Evolutionary conservation across 2,888 invertebrate genomes (phyloP), one percentile per base, ranked within the genome.

Genomic region (Andrena camellia): DNA sequence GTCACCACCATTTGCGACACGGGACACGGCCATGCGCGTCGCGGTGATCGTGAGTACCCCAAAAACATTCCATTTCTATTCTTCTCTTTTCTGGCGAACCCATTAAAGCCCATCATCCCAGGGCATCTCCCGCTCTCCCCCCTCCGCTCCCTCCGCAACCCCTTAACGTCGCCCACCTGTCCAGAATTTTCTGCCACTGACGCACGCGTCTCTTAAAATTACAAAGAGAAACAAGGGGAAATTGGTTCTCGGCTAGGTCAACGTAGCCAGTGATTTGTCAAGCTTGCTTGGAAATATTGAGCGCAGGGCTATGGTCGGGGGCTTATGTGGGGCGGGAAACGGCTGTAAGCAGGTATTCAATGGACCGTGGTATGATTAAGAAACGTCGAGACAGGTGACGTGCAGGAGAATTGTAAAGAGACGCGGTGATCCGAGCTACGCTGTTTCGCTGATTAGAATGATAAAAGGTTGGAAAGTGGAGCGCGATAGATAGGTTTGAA

Each of bases 1-100:
- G 92, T 89, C 88, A 67, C 83, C 83, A 90, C 83, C 86, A 85
- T 88, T 84, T 87, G 72, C 80, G 73, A 83, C 86, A 85, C 72
- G 71, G 75, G 85, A 84, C 70, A 88, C 80, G 81, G 79, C 84
- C 87, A 88, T 89, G 89, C 88, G 89, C 78, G 80, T 87, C 88
- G 82, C 86, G 63, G 86, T 89, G 83, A 90, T 92, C 81, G 92
- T 92, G 86, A 92, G 92, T 92, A 88, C 78, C 23, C 70, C 62
- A 79, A 76, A 78, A 77, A 68, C 78, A 62, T 72, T 77, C 54
- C 54, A 13, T 35, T 26, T 33, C 29, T 57, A 26, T 57, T 26
- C 10, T 23, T 23, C 50, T 29, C 20, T 59, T 35, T 31, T 48
- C 72, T 77, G 76, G 33, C 52, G 29, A 54, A 52, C 69, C 72